Evolutionary conservation across 1,140 invertebrate species (phyloP), one percentile per base, ranked within the genome.

Genomic region (Mycetomoellerius zeteki): DNA sequence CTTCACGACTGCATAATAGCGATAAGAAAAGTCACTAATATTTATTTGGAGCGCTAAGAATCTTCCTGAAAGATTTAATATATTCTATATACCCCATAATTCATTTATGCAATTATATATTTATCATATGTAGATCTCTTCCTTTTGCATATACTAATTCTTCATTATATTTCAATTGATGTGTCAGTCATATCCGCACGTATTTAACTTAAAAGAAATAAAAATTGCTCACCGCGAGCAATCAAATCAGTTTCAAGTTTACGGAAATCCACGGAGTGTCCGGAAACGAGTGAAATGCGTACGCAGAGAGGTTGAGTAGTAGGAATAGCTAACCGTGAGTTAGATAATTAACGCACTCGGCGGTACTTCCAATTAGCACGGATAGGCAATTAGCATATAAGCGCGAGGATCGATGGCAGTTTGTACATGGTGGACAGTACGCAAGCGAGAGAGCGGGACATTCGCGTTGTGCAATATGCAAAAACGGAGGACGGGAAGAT

Each of bases 311-410:
- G 58, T 27, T 71, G 33, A 80, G 52, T 86, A 76, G 67, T 82
- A 76, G 71, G 64, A 81, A 88, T 87, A 69, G 37, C 69, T 64
- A 76, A 67, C 73, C 84, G 62, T 92, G 86, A 87, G 88, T 90
- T 88, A 88, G 87, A 91, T 88, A 90, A 90, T 90, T 89, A 92
- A 88, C 85, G 76, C 71, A 89, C 89, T 91, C 86, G 71, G 81
- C 80, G 86, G 76, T 69, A 72, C 77, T 87, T 86, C 86, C 86
- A 87, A 88, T 81, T 89, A 88, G 71, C 71, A 85, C 76, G 47
- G 56, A 75, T 86, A 86, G 80, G 50, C 86, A 89, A 76, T 86
- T 90, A 90, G 85, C 90, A 87, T 80, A 84, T 65, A 85, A 75
- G 60, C 76, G 37, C 47, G 43, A 86, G 81, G 71, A 86, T 85